phyloP scores from a whole-genome alignment of 2,888 invertebrate genomes.

The Napeogenes sylphis region DNA sequence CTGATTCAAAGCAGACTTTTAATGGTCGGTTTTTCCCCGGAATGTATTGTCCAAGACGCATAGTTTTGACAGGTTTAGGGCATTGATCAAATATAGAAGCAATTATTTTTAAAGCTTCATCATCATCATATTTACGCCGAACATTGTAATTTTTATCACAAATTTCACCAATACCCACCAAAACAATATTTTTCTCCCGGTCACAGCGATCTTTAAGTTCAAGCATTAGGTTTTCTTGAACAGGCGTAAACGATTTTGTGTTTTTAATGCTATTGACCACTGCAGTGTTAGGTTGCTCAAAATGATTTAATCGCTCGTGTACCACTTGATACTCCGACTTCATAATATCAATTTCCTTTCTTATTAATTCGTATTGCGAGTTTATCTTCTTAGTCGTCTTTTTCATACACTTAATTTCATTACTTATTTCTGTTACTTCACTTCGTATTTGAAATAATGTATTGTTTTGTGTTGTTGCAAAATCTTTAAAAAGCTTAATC shows the following conservation, averaged over 20 bases:
- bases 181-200: constrained; percentile 33
- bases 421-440: constrained; percentile 19
- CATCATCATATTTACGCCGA: constrained; percentile 24
- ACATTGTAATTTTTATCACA: constrained; percentile 18
- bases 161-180: constrained; percentile 33
- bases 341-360: constrained; percentile 23
- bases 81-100: constrained; percentile 19
- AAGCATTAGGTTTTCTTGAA: constrained; percentile 30
- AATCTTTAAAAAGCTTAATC: constrained; percentile 19
- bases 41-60: constrained; percentile 33
- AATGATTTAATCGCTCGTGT: too few relatives aligned
- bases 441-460: constrained; percentile 16
- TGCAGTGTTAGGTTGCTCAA: too few relatives aligned
- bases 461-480: constrained; percentile 20
- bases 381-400: constrained; percentile 14
- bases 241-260: constrained; percentile 16
- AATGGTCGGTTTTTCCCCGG: constrained; percentile 28
- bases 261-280: too few relatives aligned
- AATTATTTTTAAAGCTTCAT: constrained; percentile 23
- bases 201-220: constrained; percentile 33
- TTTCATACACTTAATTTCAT: constrained; percentile 19
- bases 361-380: constrained; percentile 17
- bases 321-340: constrained; percentile 19
- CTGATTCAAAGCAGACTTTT: constrained; percentile 30
- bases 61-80: constrained; percentile 28